Evolutionary conservation across 2,113 vertebrate genomes (phyloP).

Genomic region (Protomyctophum bolini): DNA sequence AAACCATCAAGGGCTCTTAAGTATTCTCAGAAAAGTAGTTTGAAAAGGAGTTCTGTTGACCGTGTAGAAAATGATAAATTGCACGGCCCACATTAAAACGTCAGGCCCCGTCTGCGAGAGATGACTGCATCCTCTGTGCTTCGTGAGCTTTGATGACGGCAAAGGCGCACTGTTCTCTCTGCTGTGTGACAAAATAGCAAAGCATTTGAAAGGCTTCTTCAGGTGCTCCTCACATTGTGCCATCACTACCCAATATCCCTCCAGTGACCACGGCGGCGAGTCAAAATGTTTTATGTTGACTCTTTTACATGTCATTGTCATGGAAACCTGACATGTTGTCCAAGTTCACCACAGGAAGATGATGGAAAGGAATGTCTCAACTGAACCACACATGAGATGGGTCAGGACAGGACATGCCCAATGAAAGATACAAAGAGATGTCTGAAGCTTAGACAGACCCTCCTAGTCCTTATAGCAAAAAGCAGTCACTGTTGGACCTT

Average conservation of each 20-base stretch:
- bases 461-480: conserved; percentile 49
- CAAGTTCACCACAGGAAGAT: conserved; percentile 31
- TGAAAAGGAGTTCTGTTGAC: conserved; percentile 37
- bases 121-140: conserved; percentile 44
- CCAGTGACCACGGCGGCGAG: neutral
- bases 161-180: conserved; percentile 58
- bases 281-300: conserved; percentile 21
- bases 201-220: conserved; percentile 35
- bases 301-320: conserved; percentile 17
- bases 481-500: conserved; percentile 49
- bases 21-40: conserved; percentile 18
- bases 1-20: conserved; percentile 49
- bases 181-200: conserved; percentile 44
- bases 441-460: conserved; percentile 39
- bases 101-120: conserved; percentile 47
- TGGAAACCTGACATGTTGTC: conserved; percentile 25
- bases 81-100: conserved; percentile 66
- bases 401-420: conserved; percentile 35
- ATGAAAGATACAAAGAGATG: conserved; percentile 49
- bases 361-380: conserved; percentile 46
- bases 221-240: neutral
- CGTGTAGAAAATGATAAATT: conserved; percentile 65
- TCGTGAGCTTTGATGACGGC: conserved; percentile 56
- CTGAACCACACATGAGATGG: conserved; percentile 27
- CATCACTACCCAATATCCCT: neutral